Base-by-base conservation (phyloP, 2,888 invertebrate species). In the Phaonia tiefii region DNA sequence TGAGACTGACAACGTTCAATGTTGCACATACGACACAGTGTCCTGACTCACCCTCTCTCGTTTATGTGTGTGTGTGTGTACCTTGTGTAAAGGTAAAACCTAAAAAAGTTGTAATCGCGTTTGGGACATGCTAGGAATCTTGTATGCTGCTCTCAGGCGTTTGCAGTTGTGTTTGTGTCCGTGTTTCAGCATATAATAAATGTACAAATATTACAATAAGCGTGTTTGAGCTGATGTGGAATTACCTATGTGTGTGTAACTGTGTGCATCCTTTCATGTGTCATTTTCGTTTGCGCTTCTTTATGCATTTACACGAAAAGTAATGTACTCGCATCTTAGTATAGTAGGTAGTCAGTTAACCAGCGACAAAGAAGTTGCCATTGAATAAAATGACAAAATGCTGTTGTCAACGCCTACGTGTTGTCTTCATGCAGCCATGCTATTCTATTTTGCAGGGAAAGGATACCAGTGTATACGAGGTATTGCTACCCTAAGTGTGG, bases 351-450 rank as follows among this genome's bases (percentile, higher is more conserved):
- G 56, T 67, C 67, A 78, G 77, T 75, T 81, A 77, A 77, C 74
- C 77, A 69, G 77, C 78, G 54, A 67, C 71, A 78, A 78, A 71
- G 77, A 80, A 80, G 74, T 67, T 81, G 74, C 71, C 78, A 81
- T 78, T 78, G 78, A 81, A 78, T 78, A 78, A 75, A 78, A 81
- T 78, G 75, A 75, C 72, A 78, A 81, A 81, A 81, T 75, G 67
- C 71, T 81, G 78, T 75, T 81, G 80, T 81, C 80, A 81, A 78
- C 80, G 80, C 80, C 80, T 78, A 81, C 75, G 80, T 81, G 80
- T 63, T 80, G 71, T 80, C 70, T 77, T 76, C 54, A 69, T 63
- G 11, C 63, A 39, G 49, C 39, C 26, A 20, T 46, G 15, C 65
- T 79, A 42, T 39, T 77, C 37, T 49, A 13, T 22, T 22, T 2